Evolutionary conservation across 2,113 vertebrate species (phyloP).

Genomic region (Bombycilla garrulus): DNA sequence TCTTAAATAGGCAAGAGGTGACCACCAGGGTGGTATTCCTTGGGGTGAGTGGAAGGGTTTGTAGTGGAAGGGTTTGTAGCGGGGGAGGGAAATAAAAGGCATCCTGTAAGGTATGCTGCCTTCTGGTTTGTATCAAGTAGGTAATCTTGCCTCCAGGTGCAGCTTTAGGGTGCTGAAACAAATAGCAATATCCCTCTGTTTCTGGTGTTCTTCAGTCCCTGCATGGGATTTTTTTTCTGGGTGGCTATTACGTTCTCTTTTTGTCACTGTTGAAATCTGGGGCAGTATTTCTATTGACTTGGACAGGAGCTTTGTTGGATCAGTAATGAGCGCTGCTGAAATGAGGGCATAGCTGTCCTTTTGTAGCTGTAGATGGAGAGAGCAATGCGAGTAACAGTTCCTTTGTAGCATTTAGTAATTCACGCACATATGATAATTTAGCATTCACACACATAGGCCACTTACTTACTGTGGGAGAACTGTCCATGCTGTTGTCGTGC

Average conservation of each 20-base stretch:
- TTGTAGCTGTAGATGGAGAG: not conserved
- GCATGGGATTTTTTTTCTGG: not conserved
- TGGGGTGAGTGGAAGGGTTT: not conserved
- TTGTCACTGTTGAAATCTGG: not conserved
- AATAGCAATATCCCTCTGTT: not conserved
- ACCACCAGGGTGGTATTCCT: not conserved
- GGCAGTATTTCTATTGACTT: slow-evolving; percentile 9
- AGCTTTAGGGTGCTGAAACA: not conserved
- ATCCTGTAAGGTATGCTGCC: not conserved
- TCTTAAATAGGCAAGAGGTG: not conserved
- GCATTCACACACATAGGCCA: not conserved
- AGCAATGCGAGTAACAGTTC: not conserved
- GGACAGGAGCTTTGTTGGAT: not conserved
- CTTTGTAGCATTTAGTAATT: not conserved
- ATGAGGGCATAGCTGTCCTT: not conserved
- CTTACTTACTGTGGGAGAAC: not conserved
- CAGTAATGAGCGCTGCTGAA: not conserved
- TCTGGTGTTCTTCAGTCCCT: not conserved
- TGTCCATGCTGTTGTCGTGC: not conserved
- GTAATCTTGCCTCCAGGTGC: not conserved
- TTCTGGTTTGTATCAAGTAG: not conserved
- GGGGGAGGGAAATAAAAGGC: not conserved
- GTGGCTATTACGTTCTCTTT: not conserved
- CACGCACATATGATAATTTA: too few relatives aligned
- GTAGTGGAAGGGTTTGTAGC: not conserved